Percentiles rank a stretch among this genome's conserved stretches.
These are phyloP conservation scores for Halichoeres trimaculatus DNA, from an alignment of 2,113 vertebrate genomes.

Conservation along the genomic window DNA sequence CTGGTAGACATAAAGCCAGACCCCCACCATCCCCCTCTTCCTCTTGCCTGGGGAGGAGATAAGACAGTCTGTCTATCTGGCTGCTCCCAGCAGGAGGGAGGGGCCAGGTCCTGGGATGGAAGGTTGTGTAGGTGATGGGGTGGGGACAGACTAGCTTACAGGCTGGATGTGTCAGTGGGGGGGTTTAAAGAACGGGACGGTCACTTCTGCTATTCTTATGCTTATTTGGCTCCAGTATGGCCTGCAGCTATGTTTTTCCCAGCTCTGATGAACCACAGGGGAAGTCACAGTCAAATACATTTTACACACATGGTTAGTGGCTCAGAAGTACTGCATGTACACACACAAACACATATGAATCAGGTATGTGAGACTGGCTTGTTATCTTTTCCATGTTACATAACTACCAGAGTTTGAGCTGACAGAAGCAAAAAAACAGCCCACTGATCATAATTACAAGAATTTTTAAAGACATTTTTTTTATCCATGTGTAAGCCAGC, in stretches of 20 bases:
- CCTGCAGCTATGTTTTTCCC: conserved; percentile 52
- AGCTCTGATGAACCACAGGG: conserved; percentile 33
- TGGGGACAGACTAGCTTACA: conserved; percentile 68
- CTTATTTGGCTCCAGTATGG: conserved; percentile 57
- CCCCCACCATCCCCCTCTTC: conserved; percentile 53
- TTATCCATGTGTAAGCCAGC: conserved; percentile 12
- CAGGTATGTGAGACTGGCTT: background rate
- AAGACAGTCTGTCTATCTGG: conserved; percentile 80
- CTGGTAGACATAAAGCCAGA: conserved; percentile 65
- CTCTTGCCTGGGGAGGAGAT: conserved; percentile 58
- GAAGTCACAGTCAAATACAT: conserved; percentile 17
- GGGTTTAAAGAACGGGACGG: conserved; percentile 54
- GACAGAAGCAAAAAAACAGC: conserved; percentile 22
- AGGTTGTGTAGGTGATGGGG: conserved; percentile 42
- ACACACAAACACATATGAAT: background rate
- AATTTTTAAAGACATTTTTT: background rate
- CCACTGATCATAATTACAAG: conserved; percentile 17
- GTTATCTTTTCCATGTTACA: conserved; percentile 1
- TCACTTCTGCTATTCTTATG: conserved; percentile 72
- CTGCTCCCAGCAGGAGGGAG: conserved; percentile 57
- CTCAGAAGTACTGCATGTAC: conserved; percentile 1
- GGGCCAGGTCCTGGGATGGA: conserved; percentile 35
- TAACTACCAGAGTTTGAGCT: conserved; percentile 2
- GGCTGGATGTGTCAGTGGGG: conserved; percentile 63
- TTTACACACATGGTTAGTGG: background rate